These are phyloP conservation scores for Sebastolobus alascanus DNA, from an alignment of 2,797 vertebrate genomes.

Conservation along the genomic window DNA sequence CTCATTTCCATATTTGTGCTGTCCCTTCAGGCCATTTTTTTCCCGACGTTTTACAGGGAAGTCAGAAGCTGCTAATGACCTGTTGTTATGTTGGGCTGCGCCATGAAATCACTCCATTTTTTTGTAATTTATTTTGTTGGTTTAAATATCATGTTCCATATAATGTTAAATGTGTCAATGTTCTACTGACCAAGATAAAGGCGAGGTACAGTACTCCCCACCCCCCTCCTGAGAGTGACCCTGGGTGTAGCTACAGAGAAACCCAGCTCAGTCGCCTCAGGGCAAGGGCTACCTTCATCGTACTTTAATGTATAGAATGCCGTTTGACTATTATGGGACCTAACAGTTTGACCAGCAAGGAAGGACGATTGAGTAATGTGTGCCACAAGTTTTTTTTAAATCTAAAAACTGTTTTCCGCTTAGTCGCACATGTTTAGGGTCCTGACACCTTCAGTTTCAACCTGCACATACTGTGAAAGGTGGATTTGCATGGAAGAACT, in stretches of 20 bases:
- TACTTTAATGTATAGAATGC: conserved; percentile 79
- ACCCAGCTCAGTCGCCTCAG: conserved; percentile 73
- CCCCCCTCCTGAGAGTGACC: conserved; percentile 63
- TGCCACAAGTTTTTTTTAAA: not conserved
- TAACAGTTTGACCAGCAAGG: conserved; percentile 53
- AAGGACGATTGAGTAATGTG: not conserved
- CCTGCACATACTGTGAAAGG: not conserved
- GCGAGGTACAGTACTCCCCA: conserved; percentile 33
- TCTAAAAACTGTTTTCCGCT: not conserved
- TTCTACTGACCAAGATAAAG: conserved; percentile 62
- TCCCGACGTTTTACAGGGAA: conserved; percentile 89
- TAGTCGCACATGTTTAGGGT: not conserved
- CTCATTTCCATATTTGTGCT: conserved; percentile 12
- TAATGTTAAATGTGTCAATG: conserved; percentile 43
- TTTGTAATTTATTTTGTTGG: conserved; percentile 35
- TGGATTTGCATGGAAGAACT: not conserved
- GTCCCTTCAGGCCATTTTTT: conserved; percentile 72
- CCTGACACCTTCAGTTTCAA: not conserved
- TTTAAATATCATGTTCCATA: conserved; percentile 53
- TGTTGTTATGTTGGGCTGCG: conserved; percentile 79
- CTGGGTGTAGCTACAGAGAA: conserved; percentile 91
- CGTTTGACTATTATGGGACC: conserved; percentile 82
- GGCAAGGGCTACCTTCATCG: conserved; percentile 70
- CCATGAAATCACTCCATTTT: conserved; percentile 39
- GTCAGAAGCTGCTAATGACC: conserved; percentile 87